A percentile compares a stretch with the other conserved stretches of the same genome.
phyloP scores from a whole-genome alignment of 2,113 vertebrate species.

The Paracanthobrama guichenoti region DNA sequence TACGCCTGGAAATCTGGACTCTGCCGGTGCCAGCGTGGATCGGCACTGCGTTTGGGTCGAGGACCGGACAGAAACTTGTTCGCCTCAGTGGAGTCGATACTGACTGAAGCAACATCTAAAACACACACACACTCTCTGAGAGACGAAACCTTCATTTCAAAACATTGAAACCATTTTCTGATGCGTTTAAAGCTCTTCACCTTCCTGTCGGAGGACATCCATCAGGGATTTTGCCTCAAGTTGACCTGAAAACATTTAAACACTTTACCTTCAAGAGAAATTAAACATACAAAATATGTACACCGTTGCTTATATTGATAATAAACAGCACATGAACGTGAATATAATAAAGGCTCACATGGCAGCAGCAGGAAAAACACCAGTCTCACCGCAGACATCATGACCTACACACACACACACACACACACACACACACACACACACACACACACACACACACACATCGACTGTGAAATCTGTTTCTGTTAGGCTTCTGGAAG shows the following conservation, averaged over 20 bases:
- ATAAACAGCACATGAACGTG: too few species aligned
- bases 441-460: not conserved
- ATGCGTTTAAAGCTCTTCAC: constrained; percentile 52
- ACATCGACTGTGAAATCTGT: too few species aligned
- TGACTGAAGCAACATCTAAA: constrained; percentile 65
- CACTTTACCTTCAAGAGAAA: too few species aligned
- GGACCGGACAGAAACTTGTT: constrained; percentile 72
- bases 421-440: too few species aligned
- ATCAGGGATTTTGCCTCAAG: constrained; percentile 73
- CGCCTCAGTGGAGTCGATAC: constrained; percentile 65
- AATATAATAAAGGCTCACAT: constrained; percentile 53
- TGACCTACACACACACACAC: constrained; percentile 40
- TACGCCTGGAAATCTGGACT: constrained; percentile 81
- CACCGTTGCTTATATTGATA: too few species aligned
- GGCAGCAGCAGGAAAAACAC: constrained; percentile 66
- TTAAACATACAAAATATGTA: too few species aligned
- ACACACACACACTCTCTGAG: constrained; percentile 20
- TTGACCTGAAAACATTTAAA: constrained; percentile 56
- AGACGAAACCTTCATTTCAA: not conserved
- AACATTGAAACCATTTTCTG: not conserved
- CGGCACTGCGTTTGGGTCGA: constrained; percentile 71
- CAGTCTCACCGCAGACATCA: constrained; percentile 63
- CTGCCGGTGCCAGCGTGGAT: constrained; percentile 72
- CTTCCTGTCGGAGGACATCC: constrained; percentile 66
- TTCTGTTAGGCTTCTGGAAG: not conserved